Conservation (phyloP, 1,140 invertebrate species). For the Chelonus insularis region DNA sequence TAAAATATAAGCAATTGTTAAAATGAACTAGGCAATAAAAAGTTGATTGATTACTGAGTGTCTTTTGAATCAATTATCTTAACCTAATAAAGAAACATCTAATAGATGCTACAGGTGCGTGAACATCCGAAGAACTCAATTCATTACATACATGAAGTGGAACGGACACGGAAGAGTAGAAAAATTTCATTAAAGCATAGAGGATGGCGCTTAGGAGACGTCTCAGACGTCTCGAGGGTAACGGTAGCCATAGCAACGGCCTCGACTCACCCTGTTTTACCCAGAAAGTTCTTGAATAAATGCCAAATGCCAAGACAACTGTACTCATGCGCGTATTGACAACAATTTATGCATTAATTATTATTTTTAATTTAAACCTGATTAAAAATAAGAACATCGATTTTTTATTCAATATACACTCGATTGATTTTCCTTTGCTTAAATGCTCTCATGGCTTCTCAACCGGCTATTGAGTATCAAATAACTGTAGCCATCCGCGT, state of each 20-base stretch:
- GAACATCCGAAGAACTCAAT: no score
- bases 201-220: slow-evolving; percentile 6
- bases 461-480: not conserved
- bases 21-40: not conserved
- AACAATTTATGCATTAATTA: not conserved
- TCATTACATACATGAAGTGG: no score
- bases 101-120: no score
- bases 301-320: slow-evolving; percentile 20
- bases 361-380: no score
- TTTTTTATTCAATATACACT: no score
- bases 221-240: slow-evolving; percentile 30
- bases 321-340: slow-evolving; percentile 22
- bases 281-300: slow-evolving; percentile 16
- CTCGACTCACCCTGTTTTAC: slow-evolving; percentile 31
- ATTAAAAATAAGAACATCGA: no score
- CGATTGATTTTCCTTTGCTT: not conserved
- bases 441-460: slow-evolving; percentile 3
- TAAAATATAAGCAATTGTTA: no score
- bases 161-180: slow-evolving; percentile 6
- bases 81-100: no score
- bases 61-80: not conserved
- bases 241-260: slow-evolving; percentile 44
- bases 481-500: not conserved
- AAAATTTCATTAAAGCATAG: slow-evolving; percentile 9
- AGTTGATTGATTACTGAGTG: not conserved